These are phyloP conservation scores for Hemiscyllium ocellatum DNA, from an alignment of 2,113 vertebrate species.

Conservation along the genomic window DNA sequence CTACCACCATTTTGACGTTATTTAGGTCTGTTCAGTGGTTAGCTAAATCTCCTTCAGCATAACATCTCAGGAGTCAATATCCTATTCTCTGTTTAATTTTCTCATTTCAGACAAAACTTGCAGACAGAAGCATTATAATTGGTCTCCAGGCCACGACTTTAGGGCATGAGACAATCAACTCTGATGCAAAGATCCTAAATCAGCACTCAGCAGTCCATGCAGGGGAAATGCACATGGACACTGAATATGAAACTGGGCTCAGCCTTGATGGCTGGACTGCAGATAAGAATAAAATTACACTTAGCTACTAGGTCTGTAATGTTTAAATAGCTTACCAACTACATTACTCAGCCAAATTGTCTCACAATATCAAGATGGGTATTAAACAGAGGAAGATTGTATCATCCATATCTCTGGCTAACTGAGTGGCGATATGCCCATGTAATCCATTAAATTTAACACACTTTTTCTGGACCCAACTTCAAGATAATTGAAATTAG, in stretches of 20 bases:
- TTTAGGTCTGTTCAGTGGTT: too few relatives aligned
- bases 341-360: background rate
- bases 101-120: background rate
- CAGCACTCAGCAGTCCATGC: background rate
- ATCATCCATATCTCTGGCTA: background rate
- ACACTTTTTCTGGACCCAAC: background rate
- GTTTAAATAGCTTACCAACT: background rate
- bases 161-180: background rate
- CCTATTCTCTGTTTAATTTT: background rate
- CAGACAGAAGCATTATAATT: background rate
- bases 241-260: background rate
- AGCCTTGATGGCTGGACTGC: background rate
- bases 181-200: background rate
- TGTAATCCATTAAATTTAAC: background rate
- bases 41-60: background rate
- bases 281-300: background rate
- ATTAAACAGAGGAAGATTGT: background rate
- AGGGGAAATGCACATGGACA: background rate
- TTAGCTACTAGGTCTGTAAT: background rate
- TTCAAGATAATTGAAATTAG: background rate
- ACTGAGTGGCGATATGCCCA: background rate
- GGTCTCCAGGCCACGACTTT: background rate
- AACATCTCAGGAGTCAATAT: background rate
- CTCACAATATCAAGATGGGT: background rate
- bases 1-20: too few relatives aligned